Conservation (phyloP, 1,140 invertebrate genomes). For the Episyrphus balteatus region DNA sequence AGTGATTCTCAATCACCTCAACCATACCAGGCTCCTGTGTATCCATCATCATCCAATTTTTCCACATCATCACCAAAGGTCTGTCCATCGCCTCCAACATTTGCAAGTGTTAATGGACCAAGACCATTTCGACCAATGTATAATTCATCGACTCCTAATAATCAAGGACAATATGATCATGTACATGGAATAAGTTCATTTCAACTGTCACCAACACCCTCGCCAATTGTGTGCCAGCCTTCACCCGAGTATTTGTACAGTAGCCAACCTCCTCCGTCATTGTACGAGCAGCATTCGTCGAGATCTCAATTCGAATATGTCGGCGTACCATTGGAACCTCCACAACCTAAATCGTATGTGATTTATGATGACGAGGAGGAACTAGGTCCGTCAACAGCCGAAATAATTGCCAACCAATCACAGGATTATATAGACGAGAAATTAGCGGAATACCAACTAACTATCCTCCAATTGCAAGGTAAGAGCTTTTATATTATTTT, state of each 20-base stretch:
- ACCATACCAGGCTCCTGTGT: slow-evolving; percentile 15
- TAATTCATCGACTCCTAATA: slow-evolving; percentile 13
- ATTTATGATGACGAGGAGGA: slow-evolving; percentile 54
- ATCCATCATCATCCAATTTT: slow-evolving; percentile 4
- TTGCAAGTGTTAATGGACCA: slow-evolving; percentile 11
- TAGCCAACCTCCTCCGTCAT: slow-evolving; percentile 30
- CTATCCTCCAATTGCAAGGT: slow-evolving; percentile 83
- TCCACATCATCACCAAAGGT: slow-evolving; percentile 8
- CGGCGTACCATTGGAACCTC: slow-evolving; percentile 57
- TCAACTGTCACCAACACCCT: slow-evolving; percentile 33
- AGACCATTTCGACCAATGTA: slow-evolving; percentile 22
- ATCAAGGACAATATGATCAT: neutral
- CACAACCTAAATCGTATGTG: slow-evolving; percentile 46
- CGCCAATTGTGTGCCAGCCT: slow-evolving; percentile 33
- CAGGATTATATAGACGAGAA: slow-evolving; percentile 92
- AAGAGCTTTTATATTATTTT: slow-evolving; percentile 27
- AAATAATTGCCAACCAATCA: slow-evolving; percentile 84
- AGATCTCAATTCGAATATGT: slow-evolving; percentile 27
- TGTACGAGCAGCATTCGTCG: slow-evolving; percentile 4
- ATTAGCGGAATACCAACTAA: slow-evolving; percentile 83
- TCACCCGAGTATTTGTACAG: slow-evolving; percentile 28
- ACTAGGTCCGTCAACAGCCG: slow-evolving; percentile 69
- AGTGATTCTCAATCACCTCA: slow-evolving; percentile 34
- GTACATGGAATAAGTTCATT: slow-evolving; percentile 24
- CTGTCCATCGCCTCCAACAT: slow-evolving; percentile 8